A percentile compares a stretch with the other conserved stretches of the same genome.
Conservation (phyloP, 2,113 vertebrate genomes). For the Maccullochella peelii region DNA sequence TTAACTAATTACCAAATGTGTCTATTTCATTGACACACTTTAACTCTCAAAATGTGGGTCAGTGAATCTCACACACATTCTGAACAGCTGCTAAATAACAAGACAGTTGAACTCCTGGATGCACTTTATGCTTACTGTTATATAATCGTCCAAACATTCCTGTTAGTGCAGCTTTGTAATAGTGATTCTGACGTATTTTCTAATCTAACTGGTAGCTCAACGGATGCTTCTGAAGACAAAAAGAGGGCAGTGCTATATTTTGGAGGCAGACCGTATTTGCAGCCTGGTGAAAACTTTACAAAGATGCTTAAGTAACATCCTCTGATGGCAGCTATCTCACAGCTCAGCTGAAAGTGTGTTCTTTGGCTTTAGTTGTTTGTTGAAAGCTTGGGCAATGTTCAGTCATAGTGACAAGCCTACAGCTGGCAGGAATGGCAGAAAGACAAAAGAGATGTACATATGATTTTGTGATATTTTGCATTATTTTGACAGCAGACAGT, state of each 20-base stretch:
- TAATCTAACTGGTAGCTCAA: too few species aligned
- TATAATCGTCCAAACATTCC: not conserved
- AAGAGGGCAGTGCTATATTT: too few species aligned
- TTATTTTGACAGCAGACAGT: not conserved
- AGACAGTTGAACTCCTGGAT: not conserved
- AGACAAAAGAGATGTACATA: not conserved
- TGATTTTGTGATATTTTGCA: not conserved
- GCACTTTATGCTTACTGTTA: not conserved
- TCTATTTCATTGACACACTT: not conserved
- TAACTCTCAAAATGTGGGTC: too few species aligned
- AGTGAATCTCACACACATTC: too few species aligned
- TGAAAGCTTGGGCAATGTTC: not conserved
- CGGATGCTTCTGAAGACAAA: too few species aligned
- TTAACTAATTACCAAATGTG: not conserved
- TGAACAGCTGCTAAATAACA: not conserved
- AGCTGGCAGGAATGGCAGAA: too few species aligned
- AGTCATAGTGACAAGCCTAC: not conserved
- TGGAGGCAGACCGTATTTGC: not conserved
- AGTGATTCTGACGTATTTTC: not conserved
- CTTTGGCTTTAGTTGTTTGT: not conserved
- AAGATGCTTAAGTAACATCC: too few species aligned
- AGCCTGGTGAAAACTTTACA: too few species aligned
- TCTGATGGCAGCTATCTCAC: too few species aligned
- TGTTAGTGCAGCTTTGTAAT: not conserved
- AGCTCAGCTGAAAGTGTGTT: too few species aligned